These are phyloP conservation scores for Drosophila quadrilineata DNA, from an alignment of 1,140 invertebrate genomes.

Conservation along the genomic window DNA sequence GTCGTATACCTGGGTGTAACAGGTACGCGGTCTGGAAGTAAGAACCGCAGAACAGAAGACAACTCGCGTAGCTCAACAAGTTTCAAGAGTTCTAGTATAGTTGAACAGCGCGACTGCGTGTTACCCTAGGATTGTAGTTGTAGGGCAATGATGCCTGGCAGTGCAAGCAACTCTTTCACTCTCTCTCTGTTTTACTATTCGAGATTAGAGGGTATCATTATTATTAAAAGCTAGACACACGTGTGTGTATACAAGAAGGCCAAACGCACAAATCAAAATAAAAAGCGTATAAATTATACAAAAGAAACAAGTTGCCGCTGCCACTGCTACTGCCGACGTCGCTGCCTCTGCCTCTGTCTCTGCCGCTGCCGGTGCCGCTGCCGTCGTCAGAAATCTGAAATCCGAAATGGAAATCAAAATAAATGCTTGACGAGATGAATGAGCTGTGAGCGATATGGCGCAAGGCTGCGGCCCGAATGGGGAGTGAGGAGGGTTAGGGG, in stretches of 20 bases:
- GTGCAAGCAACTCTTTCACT: too few relatives aligned
- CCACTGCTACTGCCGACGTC: not conserved
- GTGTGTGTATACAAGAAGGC: conserved; percentile 52
- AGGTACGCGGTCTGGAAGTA: too few relatives aligned
- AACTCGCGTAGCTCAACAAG: too few relatives aligned
- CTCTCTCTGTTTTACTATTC: too few relatives aligned
- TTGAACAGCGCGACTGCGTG: too few relatives aligned
- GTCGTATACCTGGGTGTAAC: too few relatives aligned
- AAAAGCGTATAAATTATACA: conserved; percentile 71
- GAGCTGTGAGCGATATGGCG: conserved; percentile 1
- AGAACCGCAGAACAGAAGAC: too few relatives aligned
- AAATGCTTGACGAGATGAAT: conserved; percentile 42
- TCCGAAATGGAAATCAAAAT: conserved; percentile 66
- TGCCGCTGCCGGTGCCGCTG: conserved; percentile 24
- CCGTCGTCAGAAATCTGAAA: conserved; percentile 6
- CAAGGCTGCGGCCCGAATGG: not conserved
- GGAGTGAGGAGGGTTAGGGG: not conserved
- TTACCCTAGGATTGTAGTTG: too few relatives aligned
- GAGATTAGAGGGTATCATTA: conserved; percentile 28
- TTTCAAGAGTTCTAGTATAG: too few relatives aligned
- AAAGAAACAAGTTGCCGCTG: conserved; percentile 64
- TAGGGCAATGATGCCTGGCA: too few relatives aligned
- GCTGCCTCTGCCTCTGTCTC: not conserved
- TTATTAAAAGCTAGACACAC: conserved; percentile 27
- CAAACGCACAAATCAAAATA: conserved; percentile 72